phyloP scores from a whole-genome alignment of 2,113 vertebrate species.

The Chlamydotis undulata region DNA sequence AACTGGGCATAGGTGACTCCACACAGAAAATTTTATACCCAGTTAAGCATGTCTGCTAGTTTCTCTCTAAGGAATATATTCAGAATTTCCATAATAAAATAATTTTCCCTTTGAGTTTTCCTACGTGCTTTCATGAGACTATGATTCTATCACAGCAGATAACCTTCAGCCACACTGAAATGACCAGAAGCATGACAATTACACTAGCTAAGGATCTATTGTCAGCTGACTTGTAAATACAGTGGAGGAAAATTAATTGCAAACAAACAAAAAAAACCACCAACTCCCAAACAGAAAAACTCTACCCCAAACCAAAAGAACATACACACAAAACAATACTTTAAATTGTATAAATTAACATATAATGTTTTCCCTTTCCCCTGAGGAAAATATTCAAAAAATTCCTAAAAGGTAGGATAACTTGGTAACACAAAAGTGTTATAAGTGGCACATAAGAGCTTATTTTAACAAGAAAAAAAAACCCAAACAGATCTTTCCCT shows the following conservation, averaged over 20 bases:
- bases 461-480: neutral
- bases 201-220: neutral
- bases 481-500: neutral
- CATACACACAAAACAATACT: neutral
- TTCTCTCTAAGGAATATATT: neutral
- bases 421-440: neutral
- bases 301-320: neutral
- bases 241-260: neutral
- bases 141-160: neutral
- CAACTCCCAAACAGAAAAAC: neutral
- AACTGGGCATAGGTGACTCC: slow-evolving; percentile 2
- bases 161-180: neutral
- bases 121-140: neutral
- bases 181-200: neutral
- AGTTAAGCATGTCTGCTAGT: neutral
- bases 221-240: neutral
- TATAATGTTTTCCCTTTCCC: neutral
- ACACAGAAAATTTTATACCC: neutral
- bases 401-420: neutral
- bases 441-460: neutral
- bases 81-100: slow-evolving; percentile 26
- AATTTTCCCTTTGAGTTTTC: neutral
- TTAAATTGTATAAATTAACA: neutral
- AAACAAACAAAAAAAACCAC: neutral
- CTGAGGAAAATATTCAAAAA: neutral